Percentiles rank a stretch among this genome's conserved stretches.
phyloP scores from a whole-genome alignment of 2,797 vertebrate species.

The Lacerta agilis region DNA sequence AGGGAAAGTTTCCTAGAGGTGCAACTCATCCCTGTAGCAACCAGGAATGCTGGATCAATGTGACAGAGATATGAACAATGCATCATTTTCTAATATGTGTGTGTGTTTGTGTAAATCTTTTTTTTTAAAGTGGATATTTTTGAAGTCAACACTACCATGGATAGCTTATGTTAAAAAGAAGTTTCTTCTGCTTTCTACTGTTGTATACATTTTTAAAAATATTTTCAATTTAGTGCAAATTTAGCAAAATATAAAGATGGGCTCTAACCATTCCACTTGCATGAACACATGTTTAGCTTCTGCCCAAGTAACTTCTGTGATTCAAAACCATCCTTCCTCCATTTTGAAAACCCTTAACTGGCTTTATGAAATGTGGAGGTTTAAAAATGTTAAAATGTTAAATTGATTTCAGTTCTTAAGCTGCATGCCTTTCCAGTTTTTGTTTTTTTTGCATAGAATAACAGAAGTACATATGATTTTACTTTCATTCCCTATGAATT shows the following conservation, averaged over 20 bases:
- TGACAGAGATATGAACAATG: too few species aligned
- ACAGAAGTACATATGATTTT: conserved; percentile 31
- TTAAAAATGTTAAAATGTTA: background rate
- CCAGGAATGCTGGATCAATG: too few species aligned
- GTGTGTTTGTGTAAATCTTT: too few species aligned
- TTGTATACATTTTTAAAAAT: background rate
- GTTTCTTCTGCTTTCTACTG: too few species aligned
- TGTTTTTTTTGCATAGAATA: background rate
- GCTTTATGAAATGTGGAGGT: background rate
- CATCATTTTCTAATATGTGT: too few species aligned
- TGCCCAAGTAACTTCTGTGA: background rate
- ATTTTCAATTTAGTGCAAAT: conserved; percentile 1
- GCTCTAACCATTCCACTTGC: accelerated
- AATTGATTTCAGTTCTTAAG: background rate
- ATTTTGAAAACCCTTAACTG: background rate
- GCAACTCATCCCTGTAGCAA: background rate
- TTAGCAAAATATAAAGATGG: accelerated
- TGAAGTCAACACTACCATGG: conserved; percentile 39
- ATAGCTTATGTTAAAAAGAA: conserved; percentile 2
- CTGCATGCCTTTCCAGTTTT: background rate
- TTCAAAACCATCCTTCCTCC: accelerated
- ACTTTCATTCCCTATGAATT: conserved; percentile 8
- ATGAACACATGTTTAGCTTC: background rate
- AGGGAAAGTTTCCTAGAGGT: background rate
- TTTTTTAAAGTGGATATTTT: conserved; percentile 15